Conservation (phyloP, 2,797 vertebrate species). For the Lepus oiostolus region DNA sequence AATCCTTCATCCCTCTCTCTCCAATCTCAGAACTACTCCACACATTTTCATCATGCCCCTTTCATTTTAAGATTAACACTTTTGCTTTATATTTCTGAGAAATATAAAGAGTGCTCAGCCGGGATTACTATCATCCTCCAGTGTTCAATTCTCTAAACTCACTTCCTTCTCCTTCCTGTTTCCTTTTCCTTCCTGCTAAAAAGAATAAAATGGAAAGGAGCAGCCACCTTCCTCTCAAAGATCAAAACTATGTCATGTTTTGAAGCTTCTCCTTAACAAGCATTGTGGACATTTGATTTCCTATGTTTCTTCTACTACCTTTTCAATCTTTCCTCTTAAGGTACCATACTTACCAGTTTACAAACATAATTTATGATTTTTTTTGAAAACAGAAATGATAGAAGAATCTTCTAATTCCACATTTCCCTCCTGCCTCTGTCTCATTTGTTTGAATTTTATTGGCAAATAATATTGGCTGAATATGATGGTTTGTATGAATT, state of each 20-base stretch:
- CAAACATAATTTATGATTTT: background rate
- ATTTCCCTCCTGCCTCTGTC: background rate
- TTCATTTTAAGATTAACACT: conserved; percentile 27
- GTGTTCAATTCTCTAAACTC: background rate
- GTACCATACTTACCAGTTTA: background rate
- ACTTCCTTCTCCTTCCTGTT: background rate
- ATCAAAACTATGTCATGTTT: background rate
- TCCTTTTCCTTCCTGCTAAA: background rate
- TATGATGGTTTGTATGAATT: no score
- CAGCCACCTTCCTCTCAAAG: background rate
- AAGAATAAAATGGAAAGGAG: background rate
- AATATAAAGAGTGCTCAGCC: background rate
- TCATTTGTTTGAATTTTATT: conserved; percentile 38
- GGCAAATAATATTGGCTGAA: background rate
- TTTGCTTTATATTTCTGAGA: conserved; percentile 37
- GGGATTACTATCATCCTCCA: background rate
- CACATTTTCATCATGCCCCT: background rate
- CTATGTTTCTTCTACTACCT: background rate
- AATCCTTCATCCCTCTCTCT: background rate
- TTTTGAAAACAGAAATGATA: conserved; percentile 58
- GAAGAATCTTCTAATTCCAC: background rate
- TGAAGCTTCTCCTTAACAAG: background rate
- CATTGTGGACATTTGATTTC: background rate
- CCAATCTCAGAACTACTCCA: background rate
- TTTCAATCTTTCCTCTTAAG: conserved; percentile 2